Evolutionary conservation across 92 coral and sea anemone species (phyloP).

Genomic region (Galaxea fascicularis): DNA sequence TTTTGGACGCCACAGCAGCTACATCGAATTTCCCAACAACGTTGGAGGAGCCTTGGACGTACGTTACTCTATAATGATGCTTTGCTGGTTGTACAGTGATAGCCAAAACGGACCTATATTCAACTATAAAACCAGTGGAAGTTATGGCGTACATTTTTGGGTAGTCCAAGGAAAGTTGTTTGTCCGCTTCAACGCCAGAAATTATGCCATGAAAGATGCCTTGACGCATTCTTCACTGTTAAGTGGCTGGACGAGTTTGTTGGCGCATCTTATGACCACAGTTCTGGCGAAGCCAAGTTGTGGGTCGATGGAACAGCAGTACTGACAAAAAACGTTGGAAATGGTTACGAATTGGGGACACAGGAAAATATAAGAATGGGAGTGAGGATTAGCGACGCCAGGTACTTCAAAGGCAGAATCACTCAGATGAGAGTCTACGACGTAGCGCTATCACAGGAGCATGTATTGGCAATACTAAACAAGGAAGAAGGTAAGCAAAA

Average conservation of each 20-base stretch:
- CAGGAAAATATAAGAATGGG: not conserved
- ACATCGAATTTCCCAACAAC: slow-evolving; percentile 59
- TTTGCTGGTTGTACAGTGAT: slow-evolving; percentile 31
- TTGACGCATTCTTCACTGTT: not conserved
- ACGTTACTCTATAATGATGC: slow-evolving; percentile 41
- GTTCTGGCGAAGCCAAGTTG: slow-evolving; percentile 10
- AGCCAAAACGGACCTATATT: slow-evolving; percentile 59
- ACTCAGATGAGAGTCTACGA: not conserved
- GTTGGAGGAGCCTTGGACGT: slow-evolving; percentile 40
- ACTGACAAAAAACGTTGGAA: not conserved
- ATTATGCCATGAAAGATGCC: not conserved
- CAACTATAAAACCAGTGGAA: slow-evolving; percentile 43
- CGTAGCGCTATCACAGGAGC: not conserved
- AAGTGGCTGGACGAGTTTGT: not conserved
- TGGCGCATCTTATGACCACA: slow-evolving; percentile 2
- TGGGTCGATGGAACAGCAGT: not conserved
- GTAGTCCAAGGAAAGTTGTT: slow-evolving; percentile 23
- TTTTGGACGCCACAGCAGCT: slow-evolving; percentile 33
- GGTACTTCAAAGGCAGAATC: not conserved
- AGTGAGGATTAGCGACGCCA: not conserved
- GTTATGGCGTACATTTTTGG: slow-evolving; percentile 60
- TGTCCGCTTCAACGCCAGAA: slow-evolving; percentile 50
- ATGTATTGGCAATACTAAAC: not conserved
- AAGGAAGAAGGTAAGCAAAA: too few relatives aligned
- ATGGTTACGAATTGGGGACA: not conserved